These are phyloP conservation scores for Spialia ferax DNA, from an alignment of 2,888 invertebrate genomes.

Conservation along the genomic window DNA sequence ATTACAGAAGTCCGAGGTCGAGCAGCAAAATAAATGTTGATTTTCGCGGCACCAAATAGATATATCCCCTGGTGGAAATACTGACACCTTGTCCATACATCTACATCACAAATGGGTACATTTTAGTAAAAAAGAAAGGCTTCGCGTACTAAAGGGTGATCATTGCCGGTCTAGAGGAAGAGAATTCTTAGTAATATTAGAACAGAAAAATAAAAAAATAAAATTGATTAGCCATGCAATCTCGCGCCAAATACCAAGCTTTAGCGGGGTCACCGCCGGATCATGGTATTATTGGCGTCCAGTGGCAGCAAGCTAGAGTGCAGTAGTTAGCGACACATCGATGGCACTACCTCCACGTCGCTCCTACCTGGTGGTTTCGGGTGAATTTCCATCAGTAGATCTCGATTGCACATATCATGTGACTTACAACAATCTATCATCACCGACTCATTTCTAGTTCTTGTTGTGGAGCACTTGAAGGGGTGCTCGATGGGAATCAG, in stretches of 20 bases:
- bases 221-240: constrained; percentile 73
- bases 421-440: constrained; percentile 94
- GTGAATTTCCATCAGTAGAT: constrained; percentile 89
- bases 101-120: constrained; percentile 78
- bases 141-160: constrained; percentile 67
- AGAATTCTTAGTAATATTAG: constrained; percentile 74
- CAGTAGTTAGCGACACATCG: constrained; percentile 65
- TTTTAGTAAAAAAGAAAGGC: constrained; percentile 56
- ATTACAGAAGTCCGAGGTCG: constrained; percentile 90
- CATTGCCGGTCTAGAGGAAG: constrained; percentile 79
- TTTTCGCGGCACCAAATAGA: constrained; percentile 87
- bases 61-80: constrained; percentile 87
- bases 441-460: constrained; percentile 91
- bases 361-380: constrained; percentile 89
- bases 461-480: constrained; percentile 93
- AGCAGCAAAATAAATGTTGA: constrained; percentile 85
- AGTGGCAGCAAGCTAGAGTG: constrained; percentile 53
- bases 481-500: constrained; percentile 93
- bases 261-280: constrained; percentile 46
- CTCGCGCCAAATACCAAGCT: constrained; percentile 70
- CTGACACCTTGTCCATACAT: constrained; percentile 87
- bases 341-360: constrained; percentile 61
- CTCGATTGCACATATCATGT: constrained; percentile 91
- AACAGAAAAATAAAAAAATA: constrained; percentile 59
- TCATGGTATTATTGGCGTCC: constrained; percentile 40